Conservation (phyloP, 1,140 invertebrate genomes). For the Diachasmimorpha longicaudata region DNA sequence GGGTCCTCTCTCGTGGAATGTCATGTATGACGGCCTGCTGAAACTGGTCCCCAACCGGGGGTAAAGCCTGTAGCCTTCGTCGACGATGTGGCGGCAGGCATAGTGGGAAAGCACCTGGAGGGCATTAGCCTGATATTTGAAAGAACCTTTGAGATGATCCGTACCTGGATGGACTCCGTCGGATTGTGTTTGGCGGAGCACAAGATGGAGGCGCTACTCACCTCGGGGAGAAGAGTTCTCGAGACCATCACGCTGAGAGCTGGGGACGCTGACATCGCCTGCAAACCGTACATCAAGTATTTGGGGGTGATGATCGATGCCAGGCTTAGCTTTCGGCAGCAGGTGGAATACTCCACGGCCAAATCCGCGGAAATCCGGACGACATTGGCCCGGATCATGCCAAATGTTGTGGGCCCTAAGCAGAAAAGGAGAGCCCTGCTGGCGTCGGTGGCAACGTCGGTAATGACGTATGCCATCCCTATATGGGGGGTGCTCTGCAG, state of each 20-base stretch:
- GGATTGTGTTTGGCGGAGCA: constrained; percentile 24
- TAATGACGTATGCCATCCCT: too few species aligned
- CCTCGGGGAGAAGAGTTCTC: too few species aligned
- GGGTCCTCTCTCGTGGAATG: constrained; percentile 40
- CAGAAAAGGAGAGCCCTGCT: too few species aligned
- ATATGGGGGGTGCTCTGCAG: too few species aligned
- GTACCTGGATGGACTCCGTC: constrained; percentile 20
- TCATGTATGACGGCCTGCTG: constrained; percentile 37
- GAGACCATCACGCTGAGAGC: too few species aligned
- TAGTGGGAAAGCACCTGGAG: constrained; percentile 5
- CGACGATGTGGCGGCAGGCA: constrained; percentile 34
- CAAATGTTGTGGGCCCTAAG: too few species aligned
- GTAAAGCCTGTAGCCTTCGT: constrained; percentile 28
- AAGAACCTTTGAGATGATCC: neutral
- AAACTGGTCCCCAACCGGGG: too few species aligned
- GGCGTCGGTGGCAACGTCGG: too few species aligned
- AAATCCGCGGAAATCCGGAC: neutral
- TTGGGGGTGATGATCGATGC: constrained; percentile 6
- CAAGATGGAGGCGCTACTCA: constrained; percentile 31
- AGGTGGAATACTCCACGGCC: neutral
- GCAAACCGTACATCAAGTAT: neutral
- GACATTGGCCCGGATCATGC: too few species aligned
- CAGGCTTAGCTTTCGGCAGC: neutral
- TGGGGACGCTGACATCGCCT: neutral
- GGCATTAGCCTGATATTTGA: constrained; percentile 12